Evolutionary conservation across 2,888 invertebrate genomes (phyloP), one percentile per base, ranked within the genome.

Genomic region (Cantharis rufa): DNA sequence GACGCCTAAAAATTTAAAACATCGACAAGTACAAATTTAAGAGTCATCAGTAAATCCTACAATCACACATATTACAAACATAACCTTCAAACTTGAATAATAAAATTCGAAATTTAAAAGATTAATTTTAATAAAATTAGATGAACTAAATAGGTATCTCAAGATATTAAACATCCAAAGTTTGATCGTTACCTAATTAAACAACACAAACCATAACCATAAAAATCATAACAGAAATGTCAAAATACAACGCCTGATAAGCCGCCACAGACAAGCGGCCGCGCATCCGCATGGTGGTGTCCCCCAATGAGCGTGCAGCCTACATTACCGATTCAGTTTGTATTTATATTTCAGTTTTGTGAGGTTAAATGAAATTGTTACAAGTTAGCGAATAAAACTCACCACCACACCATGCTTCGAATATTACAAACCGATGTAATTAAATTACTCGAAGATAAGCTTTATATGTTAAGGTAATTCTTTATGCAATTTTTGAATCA

Each of bases 361-460:
- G 48, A 48, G 48, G 48, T 48, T 48, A 48, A n/a, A 48, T 48
- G 7, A 48, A 48, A 7, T 48, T n/a, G 7, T n/a, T 48, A n/a
- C n/a, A n/a, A 48, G 48, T n/a, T 7, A 48, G 1, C 7, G n/a
- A 48, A 48, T 48, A 48, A 24, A 32, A 32, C 13, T 48, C 7
- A 9, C 32, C n/a, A 32, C 13, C n/a, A n/a, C 48, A 48, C 24
- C 24, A 66, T 70, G 18, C 62, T 74, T 48, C 61, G 63, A 18
- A 27, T 74, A 28, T 15, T 71, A 61, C 32, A 70, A 24, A 62
- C 15, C 4, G n/a, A 66, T n/a, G 27, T 64, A 13, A 63, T 76
- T 66, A 75, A 78, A 75, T 63, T 63, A 21, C 74, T 86, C 70
- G 85, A 85, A 81, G 82, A 85, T 27, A 84, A 83, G 76, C 78